These are phyloP conservation scores for Elanus axillaris DNA, from an alignment of 2,113 vertebrate species.

Conservation along the genomic window DNA sequence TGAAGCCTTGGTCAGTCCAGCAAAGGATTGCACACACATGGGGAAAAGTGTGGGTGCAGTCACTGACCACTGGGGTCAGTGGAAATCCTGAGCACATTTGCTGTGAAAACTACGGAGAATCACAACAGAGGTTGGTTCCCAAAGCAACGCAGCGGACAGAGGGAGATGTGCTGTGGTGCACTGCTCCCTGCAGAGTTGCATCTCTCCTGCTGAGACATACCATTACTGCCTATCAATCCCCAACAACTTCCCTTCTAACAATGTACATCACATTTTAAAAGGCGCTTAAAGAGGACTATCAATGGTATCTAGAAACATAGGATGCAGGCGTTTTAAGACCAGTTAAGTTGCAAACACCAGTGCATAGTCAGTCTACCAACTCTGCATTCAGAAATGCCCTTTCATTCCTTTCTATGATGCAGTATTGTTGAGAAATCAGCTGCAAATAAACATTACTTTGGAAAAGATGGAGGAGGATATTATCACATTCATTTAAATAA, in stretches of 20 bases:
- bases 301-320: not conserved
- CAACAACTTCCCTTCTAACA: not conserved
- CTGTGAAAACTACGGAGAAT: not conserved
- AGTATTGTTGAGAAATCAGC: not conserved
- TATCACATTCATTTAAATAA: slow-evolving; percentile 34
- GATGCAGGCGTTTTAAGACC: not conserved
- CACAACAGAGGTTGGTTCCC: not conserved
- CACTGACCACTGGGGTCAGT: too few relatives aligned
- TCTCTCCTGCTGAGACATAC: not conserved
- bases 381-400: not conserved
- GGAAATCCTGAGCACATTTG: not conserved
- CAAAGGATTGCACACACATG: not conserved
- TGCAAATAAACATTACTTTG: slow-evolving; percentile 3
- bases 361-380: not conserved
- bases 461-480: not conserved
- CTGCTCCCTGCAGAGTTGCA: not conserved
- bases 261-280: not conserved
- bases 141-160: not conserved
- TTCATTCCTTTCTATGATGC: not conserved
- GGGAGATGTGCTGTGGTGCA: not conserved
- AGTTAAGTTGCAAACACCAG: not conserved
- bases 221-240: not conserved
- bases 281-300: not conserved
- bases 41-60: not conserved
- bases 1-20: not conserved